Evolutionary conservation across 2,888 invertebrate genomes (phyloP), one percentile per base, ranked within the genome.

Genomic region (Lycia hirtaria): DNA sequence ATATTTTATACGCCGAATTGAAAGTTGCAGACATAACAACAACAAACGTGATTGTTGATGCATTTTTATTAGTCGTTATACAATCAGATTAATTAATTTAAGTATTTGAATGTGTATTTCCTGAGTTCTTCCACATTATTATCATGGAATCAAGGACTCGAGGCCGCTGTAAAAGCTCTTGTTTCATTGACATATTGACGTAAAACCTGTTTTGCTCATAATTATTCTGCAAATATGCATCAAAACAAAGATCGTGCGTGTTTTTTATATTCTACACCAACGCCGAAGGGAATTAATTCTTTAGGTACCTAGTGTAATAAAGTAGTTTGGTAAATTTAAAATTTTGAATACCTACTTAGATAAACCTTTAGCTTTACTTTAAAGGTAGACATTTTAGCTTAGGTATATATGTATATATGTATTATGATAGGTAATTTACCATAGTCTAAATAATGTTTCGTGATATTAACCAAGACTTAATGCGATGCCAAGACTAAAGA

Each of bases 131-230:
- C 47, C 47, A 51, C 41, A 15, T 40, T 26, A 41, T 26, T 47
- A 17, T 7, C 10, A 19, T 19, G 30, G 35, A 51, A 48, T 54
- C 57, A 59, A 56, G 49, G 45, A 45, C 15, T 14, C 33, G 45
- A 45, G 45, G 50, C 47, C 43, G 35, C 47, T 51, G 47, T 62
- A 53, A 56, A 59, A 59, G 50, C 32, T 12, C 28, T 43, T 10
- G 10, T 43, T 28, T 3, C 10, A 7, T 10, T 10, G n/a, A n/a
- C n/a, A n/a, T n/a, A 4, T 26, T 30, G 19, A 28, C 3, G 14
- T 26, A 41, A 41, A 41, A 41, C 6, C 22, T 38, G 38, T 22
- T 19, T 22, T 41, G 15, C 10, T 4, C 15, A 24, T 10, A 26
- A 41, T 15, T 41, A 24, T 10, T 26, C n/a, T n/a, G n/a, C n/a